Base-by-base conservation (phyloP, 2,888 invertebrate genomes). In the Stenoptilia bipunctidactyla region DNA sequence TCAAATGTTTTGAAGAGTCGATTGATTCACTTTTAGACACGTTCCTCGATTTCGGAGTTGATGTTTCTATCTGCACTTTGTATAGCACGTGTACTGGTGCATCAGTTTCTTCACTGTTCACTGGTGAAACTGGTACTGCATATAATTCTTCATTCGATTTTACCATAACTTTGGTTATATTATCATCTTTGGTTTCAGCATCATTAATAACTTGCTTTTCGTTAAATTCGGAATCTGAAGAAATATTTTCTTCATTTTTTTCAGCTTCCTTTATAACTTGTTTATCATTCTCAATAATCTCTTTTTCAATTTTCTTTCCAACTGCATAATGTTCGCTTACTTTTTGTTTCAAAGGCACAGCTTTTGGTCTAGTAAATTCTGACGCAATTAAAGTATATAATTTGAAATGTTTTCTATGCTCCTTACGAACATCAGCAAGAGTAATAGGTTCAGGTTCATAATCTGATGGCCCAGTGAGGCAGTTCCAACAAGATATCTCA, bases 401-500 rank as follows among this genome's bases (percentile, higher is more conserved):
- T 46, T 65, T 77, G 30, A 73, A 66, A 41, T 69, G 72, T 34
- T 64, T 49, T 39, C 75, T 62, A 13, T 68, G 65, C 45, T 66
- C 55, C 46, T 61, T 56, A 5, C 80, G 58, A 27, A 80, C 57
- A 53, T 63, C 61, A 1, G 62, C 50, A 39, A 79, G 53, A 4
- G 72, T 50, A n/a, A 64, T 45, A 33, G 68, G 61, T 42, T 60
- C 55, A 13, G 46, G 41, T 34, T 58, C 51, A 34, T 46, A 46
- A 27, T 65, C 60, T 40, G 41, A 43, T 52, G 66, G 65, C 5
- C 54, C 50, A 15, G 55, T 53, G 39, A 79, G 66, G 59, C 80
- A 80, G 55, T 76, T 76, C 75, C 76, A 79, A 47, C 80, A 79
- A 34, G 68, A 66, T 42, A 65, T 53, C 40, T 71, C 72, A 36